Evolutionary conservation across 2,888 invertebrate species (phyloP).

Genomic region (Therioaphis trifolii): DNA sequence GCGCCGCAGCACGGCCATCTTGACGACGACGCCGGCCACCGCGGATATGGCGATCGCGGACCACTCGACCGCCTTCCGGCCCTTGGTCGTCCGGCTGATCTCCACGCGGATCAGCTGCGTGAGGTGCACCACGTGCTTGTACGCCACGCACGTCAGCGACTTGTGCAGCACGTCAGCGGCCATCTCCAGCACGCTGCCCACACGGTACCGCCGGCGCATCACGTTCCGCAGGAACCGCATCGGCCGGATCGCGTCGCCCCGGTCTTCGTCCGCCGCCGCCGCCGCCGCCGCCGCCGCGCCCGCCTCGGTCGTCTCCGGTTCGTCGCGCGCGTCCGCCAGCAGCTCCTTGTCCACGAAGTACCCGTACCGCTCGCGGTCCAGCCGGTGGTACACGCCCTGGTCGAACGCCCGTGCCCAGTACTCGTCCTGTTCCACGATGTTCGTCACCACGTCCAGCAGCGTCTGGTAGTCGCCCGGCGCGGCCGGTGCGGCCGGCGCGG

Average conservation of each 20-base stretch:
- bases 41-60: not conserved
- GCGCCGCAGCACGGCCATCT: constrained; percentile 8
- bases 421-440: not conserved
- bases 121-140: constrained; percentile 16
- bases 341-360: not conserved
- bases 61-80: not conserved
- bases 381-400: not conserved
- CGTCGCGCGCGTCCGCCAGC: not conserved
- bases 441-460: not conserved
- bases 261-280: fast-evolving
- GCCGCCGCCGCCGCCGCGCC: too few species aligned
- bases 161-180: not conserved
- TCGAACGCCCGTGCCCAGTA: not conserved
- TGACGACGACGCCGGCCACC: not conserved
- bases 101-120: not conserved
- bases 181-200: not conserved
- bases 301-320: not conserved
- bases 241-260: not conserved
- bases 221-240: not conserved
- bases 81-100: not conserved
- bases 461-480: not conserved
- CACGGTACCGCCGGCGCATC: not conserved
- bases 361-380: not conserved
- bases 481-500: not conserved
- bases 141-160: constrained; percentile 6